Conservation (phyloP, 2,888 invertebrate species). For the Trachelus troglodyta region DNA sequence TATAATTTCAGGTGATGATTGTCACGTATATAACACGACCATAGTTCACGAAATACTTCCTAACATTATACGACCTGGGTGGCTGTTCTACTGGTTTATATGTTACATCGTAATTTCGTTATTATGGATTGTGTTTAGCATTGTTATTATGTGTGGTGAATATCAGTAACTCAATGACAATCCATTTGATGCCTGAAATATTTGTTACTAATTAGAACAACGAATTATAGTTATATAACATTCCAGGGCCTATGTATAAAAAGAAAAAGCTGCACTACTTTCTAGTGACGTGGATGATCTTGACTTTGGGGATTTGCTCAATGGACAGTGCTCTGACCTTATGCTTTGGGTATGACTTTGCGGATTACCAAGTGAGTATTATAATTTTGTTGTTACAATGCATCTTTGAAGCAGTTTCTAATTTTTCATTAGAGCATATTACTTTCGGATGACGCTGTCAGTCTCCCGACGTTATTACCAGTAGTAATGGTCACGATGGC, state of each 20-base stretch:
- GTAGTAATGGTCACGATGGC: conserved; percentile 11
- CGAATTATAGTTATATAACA: not conserved
- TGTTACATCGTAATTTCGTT: conserved; percentile 10
- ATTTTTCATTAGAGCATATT: not conserved
- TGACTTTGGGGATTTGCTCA: conserved; percentile 12
- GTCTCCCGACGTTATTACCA: not conserved
- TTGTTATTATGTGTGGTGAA: conserved; percentile 15
- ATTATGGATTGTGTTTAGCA: conserved; percentile 16
- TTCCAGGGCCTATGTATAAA: not conserved
- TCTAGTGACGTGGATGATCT: conserved; percentile 10
- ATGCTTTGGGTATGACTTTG: conserved; percentile 9
- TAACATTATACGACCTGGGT: conserved; percentile 10
- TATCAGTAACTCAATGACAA: not conserved
- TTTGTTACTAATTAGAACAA: not conserved
- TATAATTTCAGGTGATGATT: conserved; percentile 4
- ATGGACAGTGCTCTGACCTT: conserved; percentile 16
- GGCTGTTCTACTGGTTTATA: conserved; percentile 12
- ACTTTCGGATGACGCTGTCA: not conserved
- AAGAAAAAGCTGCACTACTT: conserved; percentile 14
- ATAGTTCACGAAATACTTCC: conserved; percentile 4
- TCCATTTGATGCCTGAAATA: not conserved
- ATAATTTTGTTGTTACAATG: not conserved
- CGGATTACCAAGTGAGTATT: conserved; percentile 14
- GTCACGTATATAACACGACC: conserved; percentile 15
- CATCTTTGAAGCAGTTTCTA: not conserved